A percentile compares a stretch with the other conserved stretches of the same genome.
Conservation (phyloP, 1,140 invertebrate species). For the Wiebesia pumilae region DNA sequence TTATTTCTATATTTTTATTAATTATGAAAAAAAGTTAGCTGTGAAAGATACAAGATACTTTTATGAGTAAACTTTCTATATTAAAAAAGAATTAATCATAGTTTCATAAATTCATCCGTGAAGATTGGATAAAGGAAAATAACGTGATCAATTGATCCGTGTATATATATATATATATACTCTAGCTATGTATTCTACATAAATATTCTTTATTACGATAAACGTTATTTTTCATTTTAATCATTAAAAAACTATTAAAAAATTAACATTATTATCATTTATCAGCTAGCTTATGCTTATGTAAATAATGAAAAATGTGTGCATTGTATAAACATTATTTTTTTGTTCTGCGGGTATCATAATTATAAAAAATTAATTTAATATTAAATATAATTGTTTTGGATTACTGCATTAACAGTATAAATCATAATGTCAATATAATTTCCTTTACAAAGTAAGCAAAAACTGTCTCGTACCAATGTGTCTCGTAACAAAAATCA, state of each 20-base stretch:
- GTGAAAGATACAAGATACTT: not conserved
- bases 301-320: too few species aligned
- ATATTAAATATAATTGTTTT: too few species aligned
- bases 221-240: not conserved
- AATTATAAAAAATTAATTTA: too few species aligned
- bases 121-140: conserved; percentile 43
- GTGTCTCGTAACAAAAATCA: not conserved
- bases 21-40: not conserved
- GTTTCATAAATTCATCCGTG: conserved; percentile 19
- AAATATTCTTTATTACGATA: not conserved
- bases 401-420: too few species aligned
- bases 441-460: not conserved
- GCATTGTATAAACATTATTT: too few species aligned
- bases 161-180: too few species aligned
- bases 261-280: not conserved
- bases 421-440: not conserved
- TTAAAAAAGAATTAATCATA: conserved; percentile 50
- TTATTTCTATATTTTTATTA: not conserved
- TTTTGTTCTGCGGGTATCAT: too few species aligned
- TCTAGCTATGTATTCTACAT: not conserved
- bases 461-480: not conserved
- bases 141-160: conserved; percentile 45
- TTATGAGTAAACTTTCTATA: conserved; percentile 32
- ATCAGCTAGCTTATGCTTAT: not conserved
- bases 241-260: not conserved